A percentile compares a stretch with the other conserved stretches of the same genome.
phyloP scores from a whole-genome alignment of 2,797 vertebrate species.

The Microhierax caerulescens region DNA sequence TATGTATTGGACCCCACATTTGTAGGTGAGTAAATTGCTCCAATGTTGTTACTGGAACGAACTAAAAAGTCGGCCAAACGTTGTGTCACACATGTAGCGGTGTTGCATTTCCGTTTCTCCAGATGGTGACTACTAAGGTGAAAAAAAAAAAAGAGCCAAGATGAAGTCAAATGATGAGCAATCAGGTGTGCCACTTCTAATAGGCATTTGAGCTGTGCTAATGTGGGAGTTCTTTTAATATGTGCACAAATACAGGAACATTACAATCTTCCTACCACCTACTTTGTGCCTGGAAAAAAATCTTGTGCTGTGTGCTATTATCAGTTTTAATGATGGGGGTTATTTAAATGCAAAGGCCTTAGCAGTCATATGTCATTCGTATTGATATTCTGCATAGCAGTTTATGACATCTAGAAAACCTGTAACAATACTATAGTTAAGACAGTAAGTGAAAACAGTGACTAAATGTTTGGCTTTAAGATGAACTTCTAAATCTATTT shows the following conservation, averaged over 20 bases:
- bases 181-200: not conserved
- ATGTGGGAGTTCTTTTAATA: slow-evolving; percentile 15
- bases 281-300: slow-evolving; percentile 8
- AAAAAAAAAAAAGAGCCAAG: slow-evolving; percentile 20
- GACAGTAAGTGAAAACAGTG: slow-evolving; percentile 34
- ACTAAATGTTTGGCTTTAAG: slow-evolving; percentile 54
- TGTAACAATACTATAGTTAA: slow-evolving; percentile 48
- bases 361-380: slow-evolving; percentile 6
- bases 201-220: not conserved
- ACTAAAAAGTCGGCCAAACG: slow-evolving; percentile 88
- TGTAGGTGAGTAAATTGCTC: slow-evolving; percentile 81
- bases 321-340: slow-evolving; percentile 1
- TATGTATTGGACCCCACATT: slow-evolving; percentile 89
- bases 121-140: slow-evolving; percentile 64
- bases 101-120: slow-evolving; percentile 89
- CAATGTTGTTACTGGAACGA: slow-evolving; percentile 84
- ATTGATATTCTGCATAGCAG: slow-evolving; percentile 19
- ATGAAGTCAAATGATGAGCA: not conserved
- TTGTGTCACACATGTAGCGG: slow-evolving; percentile 89
- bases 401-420: slow-evolving; percentile 19
- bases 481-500: slow-evolving; percentile 49
- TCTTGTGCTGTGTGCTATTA: not conserved
- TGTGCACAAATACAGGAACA: slow-evolving; percentile 32
- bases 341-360: slow-evolving; percentile 24
- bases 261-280: slow-evolving; percentile 12